A percentile compares a stretch with the other conserved stretches of the same genome.
These are phyloP conservation scores for Arge pagana DNA, from an alignment of 2,888 invertebrate genomes.

Conservation along the genomic window DNA sequence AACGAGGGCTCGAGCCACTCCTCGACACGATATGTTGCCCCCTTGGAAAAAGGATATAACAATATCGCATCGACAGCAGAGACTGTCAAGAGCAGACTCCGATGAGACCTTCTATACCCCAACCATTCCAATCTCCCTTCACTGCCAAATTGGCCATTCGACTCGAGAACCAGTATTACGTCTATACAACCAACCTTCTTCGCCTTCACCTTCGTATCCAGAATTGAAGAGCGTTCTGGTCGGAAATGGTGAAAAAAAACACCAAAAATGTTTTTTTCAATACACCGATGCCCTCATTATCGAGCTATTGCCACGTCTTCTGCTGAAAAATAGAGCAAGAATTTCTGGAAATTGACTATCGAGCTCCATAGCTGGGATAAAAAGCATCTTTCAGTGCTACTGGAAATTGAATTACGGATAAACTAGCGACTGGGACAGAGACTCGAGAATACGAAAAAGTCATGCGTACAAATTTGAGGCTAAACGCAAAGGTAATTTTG, in stretches of 20 bases:
- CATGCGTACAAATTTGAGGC: no score
- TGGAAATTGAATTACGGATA: no score
- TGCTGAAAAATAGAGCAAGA: no score
- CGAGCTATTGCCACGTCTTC: no score
- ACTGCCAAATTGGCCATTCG: constrained; percentile 12
- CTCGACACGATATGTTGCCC: background rate
- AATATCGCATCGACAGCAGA: constrained; percentile 27
- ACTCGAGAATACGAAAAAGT: no score
- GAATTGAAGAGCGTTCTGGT: no score
- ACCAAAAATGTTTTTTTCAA: no score
- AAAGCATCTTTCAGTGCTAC: no score
- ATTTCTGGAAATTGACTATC: no score
- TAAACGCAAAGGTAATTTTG: background rate
- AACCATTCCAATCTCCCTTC: background rate
- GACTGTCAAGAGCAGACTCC: constrained; percentile 27
- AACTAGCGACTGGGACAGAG: no score
- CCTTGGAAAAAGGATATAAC: constrained; percentile 24
- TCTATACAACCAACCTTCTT: background rate
- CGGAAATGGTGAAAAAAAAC: background rate
- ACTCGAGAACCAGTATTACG: background rate
- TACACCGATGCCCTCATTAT: no score
- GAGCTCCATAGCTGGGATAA: no score
- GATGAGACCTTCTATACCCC: constrained; percentile 12
- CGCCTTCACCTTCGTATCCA: background rate
- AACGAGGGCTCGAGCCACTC: background rate